Conservation (phyloP, 2,888 invertebrate species). For the Agrochola lychnidis region DNA sequence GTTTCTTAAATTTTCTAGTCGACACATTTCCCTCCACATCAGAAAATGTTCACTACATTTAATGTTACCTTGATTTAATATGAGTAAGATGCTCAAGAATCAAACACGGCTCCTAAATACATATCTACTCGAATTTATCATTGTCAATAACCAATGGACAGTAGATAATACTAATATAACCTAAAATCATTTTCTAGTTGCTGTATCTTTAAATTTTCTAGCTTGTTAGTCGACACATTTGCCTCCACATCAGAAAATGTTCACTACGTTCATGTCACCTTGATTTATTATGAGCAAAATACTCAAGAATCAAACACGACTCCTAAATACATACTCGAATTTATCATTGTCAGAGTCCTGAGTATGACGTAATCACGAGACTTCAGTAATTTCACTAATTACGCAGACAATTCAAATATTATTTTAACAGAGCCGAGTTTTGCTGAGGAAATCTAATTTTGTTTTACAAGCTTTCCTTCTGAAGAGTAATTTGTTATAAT, state of each 20-base stretch:
- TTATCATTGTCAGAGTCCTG: constrained; percentile 19
- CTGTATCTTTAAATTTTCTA: not conserved
- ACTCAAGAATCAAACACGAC: constrained; percentile 9
- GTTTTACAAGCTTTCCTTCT: constrained; percentile 5
- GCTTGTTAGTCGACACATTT: not conserved
- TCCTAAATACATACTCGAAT: constrained; percentile 25
- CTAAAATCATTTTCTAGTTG: not conserved
- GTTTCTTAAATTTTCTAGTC: not conserved
- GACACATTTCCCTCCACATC: not conserved
- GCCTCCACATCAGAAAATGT: not conserved
- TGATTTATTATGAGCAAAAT: constrained; percentile 2
- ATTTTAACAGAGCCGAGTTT: constrained; percentile 23
- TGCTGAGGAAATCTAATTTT: constrained; percentile 45
- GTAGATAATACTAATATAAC: too few relatives aligned
- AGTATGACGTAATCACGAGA: constrained; percentile 16
- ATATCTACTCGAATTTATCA: constrained; percentile 28
- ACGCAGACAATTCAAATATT: constrained; percentile 43
- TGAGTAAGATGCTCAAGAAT: constrained; percentile 10
- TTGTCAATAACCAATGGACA: not conserved
- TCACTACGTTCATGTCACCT: not conserved
- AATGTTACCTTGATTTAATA: not conserved
- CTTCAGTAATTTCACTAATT: constrained; percentile 34
- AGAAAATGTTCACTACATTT: not conserved
- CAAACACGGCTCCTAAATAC: constrained; percentile 7
- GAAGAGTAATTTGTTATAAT: constrained; percentile 16